These are phyloP conservation scores for Rhingia rostrata DNA, from an alignment of 2,888 invertebrate genomes.

Conservation along the genomic window DNA sequence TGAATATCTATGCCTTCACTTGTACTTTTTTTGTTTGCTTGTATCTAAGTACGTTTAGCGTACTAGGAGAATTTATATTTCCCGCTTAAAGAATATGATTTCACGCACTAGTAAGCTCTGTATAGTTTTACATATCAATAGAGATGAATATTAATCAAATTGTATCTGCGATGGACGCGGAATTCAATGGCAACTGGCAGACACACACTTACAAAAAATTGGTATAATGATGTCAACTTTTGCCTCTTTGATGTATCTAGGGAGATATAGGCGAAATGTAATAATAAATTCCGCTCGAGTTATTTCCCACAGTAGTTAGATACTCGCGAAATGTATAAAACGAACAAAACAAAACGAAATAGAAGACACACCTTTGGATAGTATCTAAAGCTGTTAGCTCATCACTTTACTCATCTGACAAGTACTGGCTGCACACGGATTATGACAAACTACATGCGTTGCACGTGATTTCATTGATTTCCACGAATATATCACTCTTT, in stretches of 20 bases:
- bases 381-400: constrained; percentile 61
- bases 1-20: constrained; percentile 33
- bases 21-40: constrained; percentile 32
- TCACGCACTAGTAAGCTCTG: constrained; percentile 62
- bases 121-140: constrained; percentile 39
- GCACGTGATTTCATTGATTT: constrained; percentile 42
- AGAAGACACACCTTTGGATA: constrained; percentile 52
- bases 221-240: constrained; percentile 66
- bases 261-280: constrained; percentile 10
- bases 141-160: constrained; percentile 46
- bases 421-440: constrained; percentile 36
- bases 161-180: constrained; percentile 11
- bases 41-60: background rate
- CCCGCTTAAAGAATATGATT: constrained; percentile 68
- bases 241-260: constrained; percentile 30
- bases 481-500: constrained; percentile 14
- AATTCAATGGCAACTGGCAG: constrained; percentile 38
- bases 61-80: constrained; percentile 52
- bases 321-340: background rate
- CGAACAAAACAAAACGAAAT: background rate
- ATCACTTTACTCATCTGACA: constrained; percentile 48
- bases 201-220: background rate
- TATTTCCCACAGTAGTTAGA: constrained; percentile 38
- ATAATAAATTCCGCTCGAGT: constrained; percentile 64
- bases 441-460: constrained; percentile 47